These are phyloP conservation scores for Crypturellus undulatus DNA, from an alignment of 2,113 vertebrate genomes.

Conservation along the genomic window DNA sequence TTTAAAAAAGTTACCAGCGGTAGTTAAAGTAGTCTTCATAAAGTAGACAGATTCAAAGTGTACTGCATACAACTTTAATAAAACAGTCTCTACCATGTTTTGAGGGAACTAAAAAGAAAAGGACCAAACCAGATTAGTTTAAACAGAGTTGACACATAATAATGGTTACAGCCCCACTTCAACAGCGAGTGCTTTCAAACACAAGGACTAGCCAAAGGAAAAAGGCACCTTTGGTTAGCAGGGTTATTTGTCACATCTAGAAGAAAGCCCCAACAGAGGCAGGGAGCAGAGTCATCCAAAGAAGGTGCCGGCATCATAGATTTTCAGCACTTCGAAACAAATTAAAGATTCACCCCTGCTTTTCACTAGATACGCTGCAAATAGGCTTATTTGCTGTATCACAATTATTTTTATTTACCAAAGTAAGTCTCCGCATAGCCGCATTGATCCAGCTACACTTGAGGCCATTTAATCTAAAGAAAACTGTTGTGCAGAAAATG, in stretches of 20 bases:
- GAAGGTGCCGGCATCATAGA: background rate
- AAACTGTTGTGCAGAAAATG: conserved; percentile 50
- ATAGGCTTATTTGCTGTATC: conserved; percentile 43
- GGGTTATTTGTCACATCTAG: background rate
- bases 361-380: background rate
- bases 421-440: conserved; percentile 34
- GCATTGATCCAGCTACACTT: conserved; percentile 61
- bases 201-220: background rate
- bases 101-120: background rate
- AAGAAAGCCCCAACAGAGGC: background rate
- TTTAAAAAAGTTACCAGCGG: background rate
- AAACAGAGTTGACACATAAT: background rate
- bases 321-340: conserved; percentile 23
- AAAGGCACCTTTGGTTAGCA: background rate
- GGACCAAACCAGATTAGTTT: background rate
- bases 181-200: background rate
- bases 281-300: background rate
- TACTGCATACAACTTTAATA: background rate
- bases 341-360: conserved; percentile 19
- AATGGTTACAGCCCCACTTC: background rate
- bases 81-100: background rate
- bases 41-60: background rate
- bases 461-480: conserved; percentile 62
- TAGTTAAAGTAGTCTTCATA: background rate
- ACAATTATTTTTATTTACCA: conserved; percentile 69